Percentiles rank a stretch among this genome's conserved stretches.
phyloP scores from a whole-genome alignment of 2,113 vertebrate genomes.

The Heterotis niloticus region DNA sequence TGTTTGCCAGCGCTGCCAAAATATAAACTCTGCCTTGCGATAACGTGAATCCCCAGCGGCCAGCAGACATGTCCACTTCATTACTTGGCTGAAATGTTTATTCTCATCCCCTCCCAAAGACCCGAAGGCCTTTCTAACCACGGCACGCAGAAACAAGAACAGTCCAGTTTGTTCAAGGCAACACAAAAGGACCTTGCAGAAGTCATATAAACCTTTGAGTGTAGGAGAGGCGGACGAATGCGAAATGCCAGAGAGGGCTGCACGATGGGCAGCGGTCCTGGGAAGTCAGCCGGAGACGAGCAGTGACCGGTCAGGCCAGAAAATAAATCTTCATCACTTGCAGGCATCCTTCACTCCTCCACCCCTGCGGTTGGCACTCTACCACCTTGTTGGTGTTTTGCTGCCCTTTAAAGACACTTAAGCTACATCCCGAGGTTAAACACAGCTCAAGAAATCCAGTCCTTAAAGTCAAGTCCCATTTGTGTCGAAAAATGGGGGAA shows the following conservation, averaged over 20 bases:
- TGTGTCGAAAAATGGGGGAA: neutral
- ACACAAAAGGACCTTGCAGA: slow-evolving; percentile 9
- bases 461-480: neutral
- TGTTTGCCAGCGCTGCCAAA: neutral
- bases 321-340: neutral
- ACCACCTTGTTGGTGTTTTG: neutral
- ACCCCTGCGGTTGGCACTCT: neutral
- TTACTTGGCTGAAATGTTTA: neutral
- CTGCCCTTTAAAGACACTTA: neutral
- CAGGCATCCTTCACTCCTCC: neutral
- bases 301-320: too few relatives aligned
- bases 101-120: neutral
- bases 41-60: neutral
- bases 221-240: neutral
- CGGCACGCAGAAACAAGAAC: neutral
- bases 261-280: neutral
- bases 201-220: neutral
- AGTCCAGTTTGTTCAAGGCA: too few relatives aligned
- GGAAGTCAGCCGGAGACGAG: neutral
- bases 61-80: neutral
- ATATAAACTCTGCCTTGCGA: neutral
- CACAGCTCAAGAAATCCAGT: neutral
- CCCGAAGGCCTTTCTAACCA: neutral
- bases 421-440: neutral
- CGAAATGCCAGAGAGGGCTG: neutral